These are phyloP conservation scores for Mohoua ochrocephala DNA, from an alignment of 2,113 vertebrate genomes.

Conservation along the genomic window DNA sequence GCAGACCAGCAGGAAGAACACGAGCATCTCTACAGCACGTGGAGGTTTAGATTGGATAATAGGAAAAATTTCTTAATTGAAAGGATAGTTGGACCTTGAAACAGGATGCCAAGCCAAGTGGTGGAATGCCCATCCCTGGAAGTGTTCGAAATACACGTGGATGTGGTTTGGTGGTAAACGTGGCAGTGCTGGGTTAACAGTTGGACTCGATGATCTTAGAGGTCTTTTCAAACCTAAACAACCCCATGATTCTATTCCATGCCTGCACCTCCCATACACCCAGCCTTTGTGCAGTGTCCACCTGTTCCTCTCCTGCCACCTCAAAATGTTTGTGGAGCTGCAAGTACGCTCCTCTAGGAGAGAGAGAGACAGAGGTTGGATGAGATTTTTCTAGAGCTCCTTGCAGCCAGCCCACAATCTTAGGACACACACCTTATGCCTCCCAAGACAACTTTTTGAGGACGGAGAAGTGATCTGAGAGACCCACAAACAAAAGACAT, in stretches of 20 bases:
- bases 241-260: not conserved
- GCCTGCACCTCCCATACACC: not conserved
- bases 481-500: not conserved
- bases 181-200: not conserved
- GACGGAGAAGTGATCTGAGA: not conserved
- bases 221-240: not conserved
- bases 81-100: not conserved
- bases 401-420: not conserved
- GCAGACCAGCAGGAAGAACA: not conserved
- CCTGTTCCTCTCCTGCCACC: not conserved
- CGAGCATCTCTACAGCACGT: fast-evolving
- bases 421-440: fast-evolving
- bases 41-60: not conserved
- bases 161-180: not conserved
- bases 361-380: not conserved
- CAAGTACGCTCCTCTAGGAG: not conserved
- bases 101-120: not conserved
- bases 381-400: not conserved
- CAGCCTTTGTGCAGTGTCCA: not conserved
- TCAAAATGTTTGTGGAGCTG: not conserved
- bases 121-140: not conserved
- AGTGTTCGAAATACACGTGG: not conserved
- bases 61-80: not conserved
- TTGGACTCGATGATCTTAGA: not conserved
- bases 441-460: not conserved